Percentiles rank a stretch among this genome's conserved stretches.
phyloP scores from a whole-genome alignment of 2,888 invertebrate species.

The Helicoverpa assulta region DNA sequence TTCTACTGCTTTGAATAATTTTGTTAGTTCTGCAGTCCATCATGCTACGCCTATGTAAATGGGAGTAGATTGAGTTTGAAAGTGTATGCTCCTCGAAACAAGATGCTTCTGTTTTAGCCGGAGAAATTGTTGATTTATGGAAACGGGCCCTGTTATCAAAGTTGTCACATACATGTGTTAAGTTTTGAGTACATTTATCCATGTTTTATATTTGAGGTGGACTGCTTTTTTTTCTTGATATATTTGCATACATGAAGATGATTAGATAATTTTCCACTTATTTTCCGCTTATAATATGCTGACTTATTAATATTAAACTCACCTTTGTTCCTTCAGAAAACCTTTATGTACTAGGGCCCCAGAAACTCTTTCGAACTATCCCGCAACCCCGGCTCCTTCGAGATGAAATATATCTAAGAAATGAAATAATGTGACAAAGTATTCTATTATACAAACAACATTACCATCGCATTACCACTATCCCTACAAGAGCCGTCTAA shows the following conservation, averaged over 20 bases:
- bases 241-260: too few relatives aligned
- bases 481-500: constrained; percentile 47
- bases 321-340: too few relatives aligned
- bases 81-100: constrained; percentile 50
- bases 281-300: too few relatives aligned
- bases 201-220: constrained; percentile 8
- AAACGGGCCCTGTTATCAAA: constrained; percentile 45
- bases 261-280: too few relatives aligned
- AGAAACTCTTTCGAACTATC: too few relatives aligned
- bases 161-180: constrained; percentile 23
- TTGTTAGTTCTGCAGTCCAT: constrained; percentile 84
- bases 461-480: constrained; percentile 49
- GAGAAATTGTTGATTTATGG: constrained; percentile 53
- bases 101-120: constrained; percentile 42
- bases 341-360: too few relatives aligned
- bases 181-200: constrained; percentile 22
- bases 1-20: constrained; percentile 87
- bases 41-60: constrained; percentile 84
- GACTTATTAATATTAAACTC: too few relatives aligned
- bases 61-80: constrained; percentile 78
- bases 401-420: not conserved
- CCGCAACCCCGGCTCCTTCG: too few relatives aligned
- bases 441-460: constrained; percentile 30
- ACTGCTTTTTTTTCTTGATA: not conserved
- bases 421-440: not conserved